Percentiles rank a stretch among this genome's conserved stretches.
Conservation (phyloP, 2,888 invertebrate species). For the Mythimna pallens region DNA sequence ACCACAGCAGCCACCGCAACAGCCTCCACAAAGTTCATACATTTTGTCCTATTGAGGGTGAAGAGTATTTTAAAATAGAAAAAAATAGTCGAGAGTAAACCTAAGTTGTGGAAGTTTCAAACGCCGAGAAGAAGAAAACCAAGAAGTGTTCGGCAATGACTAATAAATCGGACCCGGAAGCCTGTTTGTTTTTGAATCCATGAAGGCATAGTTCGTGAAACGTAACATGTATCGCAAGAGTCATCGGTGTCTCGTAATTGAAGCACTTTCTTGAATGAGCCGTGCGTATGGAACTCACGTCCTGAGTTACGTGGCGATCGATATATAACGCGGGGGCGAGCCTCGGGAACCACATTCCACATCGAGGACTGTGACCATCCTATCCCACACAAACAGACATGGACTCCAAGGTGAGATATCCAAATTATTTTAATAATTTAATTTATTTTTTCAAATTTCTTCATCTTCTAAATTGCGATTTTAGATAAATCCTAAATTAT, state of each 20-base stretch:
- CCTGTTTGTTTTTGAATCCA: conserved; percentile 53
- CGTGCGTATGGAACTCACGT: conserved; percentile 87
- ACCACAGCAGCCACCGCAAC: too few relatives aligned
- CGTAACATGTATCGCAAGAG: conserved; percentile 79
- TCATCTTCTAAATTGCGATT: not conserved
- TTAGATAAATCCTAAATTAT: not conserved
- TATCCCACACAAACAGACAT: conserved; percentile 84
- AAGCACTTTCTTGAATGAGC: conserved; percentile 87
- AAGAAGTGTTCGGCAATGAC: conserved; percentile 26
- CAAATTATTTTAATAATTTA: not conserved
- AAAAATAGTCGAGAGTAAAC: too few relatives aligned
- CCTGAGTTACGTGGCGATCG: conserved; percentile 81
- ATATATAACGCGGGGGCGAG: conserved; percentile 83
- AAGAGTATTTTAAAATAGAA: too few relatives aligned
- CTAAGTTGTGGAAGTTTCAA: not conserved
- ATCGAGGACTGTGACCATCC: conserved; percentile 82
- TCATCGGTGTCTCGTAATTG: conserved; percentile 78
- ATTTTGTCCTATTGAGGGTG: too few relatives aligned
- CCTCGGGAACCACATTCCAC: conserved; percentile 81
- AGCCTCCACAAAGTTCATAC: too few relatives aligned
- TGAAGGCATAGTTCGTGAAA: conserved; percentile 69
- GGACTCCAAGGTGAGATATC: conserved; percentile 86
- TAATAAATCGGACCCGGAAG: conserved; percentile 58
- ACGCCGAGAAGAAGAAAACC: not conserved
- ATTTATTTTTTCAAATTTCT: not conserved